A percentile compares a stretch with the other conserved stretches of the same genome.
These are phyloP conservation scores for Phengaris arion DNA, from an alignment of 2,888 invertebrate genomes.

Conservation along the genomic window DNA sequence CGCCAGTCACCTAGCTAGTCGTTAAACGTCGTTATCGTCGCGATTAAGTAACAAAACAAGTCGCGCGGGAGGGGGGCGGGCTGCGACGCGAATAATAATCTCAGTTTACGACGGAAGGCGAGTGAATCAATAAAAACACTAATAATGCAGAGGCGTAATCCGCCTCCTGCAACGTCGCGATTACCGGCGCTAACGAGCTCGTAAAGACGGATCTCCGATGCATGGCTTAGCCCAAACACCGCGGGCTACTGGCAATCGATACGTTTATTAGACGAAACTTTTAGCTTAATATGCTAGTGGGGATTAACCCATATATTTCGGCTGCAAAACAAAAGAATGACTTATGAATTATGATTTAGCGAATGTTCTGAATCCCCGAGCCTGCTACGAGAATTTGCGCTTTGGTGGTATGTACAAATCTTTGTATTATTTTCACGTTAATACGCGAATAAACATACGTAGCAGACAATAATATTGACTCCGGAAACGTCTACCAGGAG, in stretches of 20 bases:
- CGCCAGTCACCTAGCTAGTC: constrained; percentile 78
- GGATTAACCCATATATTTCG: not conserved
- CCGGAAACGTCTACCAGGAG: no score
- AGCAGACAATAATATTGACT: no score
- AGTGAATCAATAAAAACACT: constrained; percentile 81
- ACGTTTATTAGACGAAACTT: constrained; percentile 21
- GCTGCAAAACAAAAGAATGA: no score
- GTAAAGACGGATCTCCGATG: constrained; percentile 76
- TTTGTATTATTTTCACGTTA: no score
- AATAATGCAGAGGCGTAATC: constrained; percentile 79
- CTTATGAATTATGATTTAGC: no score
- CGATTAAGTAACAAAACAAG: constrained; percentile 79
- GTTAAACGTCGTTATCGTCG: constrained; percentile 78
- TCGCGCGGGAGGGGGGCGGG: constrained; percentile 57
- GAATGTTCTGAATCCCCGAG: no score
- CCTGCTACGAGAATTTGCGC: no score
- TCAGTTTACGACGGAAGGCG: constrained; percentile 78
- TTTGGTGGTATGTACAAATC: no score
- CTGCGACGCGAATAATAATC: constrained; percentile 76
- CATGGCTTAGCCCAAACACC: constrained; percentile 61
- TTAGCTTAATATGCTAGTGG: constrained; percentile 4
- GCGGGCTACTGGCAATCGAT: constrained; percentile 35
- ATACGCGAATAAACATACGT: no score
- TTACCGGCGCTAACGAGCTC: constrained; percentile 78
- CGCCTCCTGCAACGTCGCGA: constrained; percentile 71